Conservation (phyloP, 1,140 invertebrate species). For the Ruditapes philippinarum region DNA sequence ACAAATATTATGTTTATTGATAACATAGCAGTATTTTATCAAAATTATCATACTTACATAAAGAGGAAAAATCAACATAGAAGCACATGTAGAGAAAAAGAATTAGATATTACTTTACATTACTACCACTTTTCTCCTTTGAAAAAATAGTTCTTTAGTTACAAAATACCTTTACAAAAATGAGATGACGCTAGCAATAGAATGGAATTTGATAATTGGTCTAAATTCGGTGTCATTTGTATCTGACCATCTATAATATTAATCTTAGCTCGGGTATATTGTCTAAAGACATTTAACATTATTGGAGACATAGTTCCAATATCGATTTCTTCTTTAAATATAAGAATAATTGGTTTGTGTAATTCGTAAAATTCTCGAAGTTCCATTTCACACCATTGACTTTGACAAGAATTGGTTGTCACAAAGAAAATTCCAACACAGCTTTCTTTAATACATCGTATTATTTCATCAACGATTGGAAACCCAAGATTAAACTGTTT, state of each 20-base stretch:
- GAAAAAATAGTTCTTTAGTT: no score
- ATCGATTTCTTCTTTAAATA: not conserved
- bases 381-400: not conserved
- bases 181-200: not conserved
- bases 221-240: not conserved
- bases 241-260: not conserved
- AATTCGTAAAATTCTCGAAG: not conserved
- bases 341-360: constrained; percentile 4
- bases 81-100: no score
- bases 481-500: not conserved
- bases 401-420: not conserved
- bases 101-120: no score
- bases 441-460: not conserved
- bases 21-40: no score
- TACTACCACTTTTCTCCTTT: no score
- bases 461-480: constrained; percentile 13
- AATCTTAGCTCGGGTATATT: not conserved
- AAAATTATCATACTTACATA: no score
- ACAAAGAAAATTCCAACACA: not conserved
- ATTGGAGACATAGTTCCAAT: not conserved
- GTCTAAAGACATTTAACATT: not conserved
- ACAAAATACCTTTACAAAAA: no score
- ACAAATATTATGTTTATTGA: no score
- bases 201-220: not conserved
- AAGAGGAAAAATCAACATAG: no score